Evolutionary conservation across 2,888 invertebrate genomes (phyloP), one percentile per base, ranked within the genome.

Genomic region (Smittia aterrima): DNA sequence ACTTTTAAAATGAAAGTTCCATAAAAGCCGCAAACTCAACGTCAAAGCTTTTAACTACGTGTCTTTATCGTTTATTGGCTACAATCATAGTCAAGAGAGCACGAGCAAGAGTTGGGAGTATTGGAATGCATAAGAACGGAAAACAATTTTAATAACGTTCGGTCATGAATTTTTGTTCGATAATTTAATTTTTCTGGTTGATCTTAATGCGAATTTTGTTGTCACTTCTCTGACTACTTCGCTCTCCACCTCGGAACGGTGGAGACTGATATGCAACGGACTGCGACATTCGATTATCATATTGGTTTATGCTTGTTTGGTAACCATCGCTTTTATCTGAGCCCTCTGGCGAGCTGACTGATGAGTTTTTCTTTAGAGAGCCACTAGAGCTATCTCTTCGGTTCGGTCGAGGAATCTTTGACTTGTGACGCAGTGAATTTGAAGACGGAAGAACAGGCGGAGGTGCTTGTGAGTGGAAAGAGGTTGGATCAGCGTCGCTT

Each of bases 131-230:
- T 47, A 47, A 47, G 47, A 47, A 47, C 47, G 6, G 47, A 47
- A 47, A n/a, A 11, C 16, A n/a, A 4, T 47, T n/a, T n/a, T 47
- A 47, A 47, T 16, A 32, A 32, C 32, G 9, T 32, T 32, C 11
- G 47, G 2, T 47, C 47, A 47, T 11, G 47, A n/a, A 47, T 11
- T 47, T 47, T 47, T 47, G 47, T 47, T 47, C 47, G 16, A 11
- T n/a, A n/a, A n/a, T 54, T 27, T 54, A 70, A 13, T 70, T 62
- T 27, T 72, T 72, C 20, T 72, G 72, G 3, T 72, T 72, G 6
- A 72, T 72, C 24, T 72, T 72, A 11, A 72, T 72, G 22, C 72
- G 72, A 22, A 72, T 72, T 41, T 72, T 72, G 38, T 72, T 72
- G 32, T 72, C 40, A 7, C 27, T 54, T 27, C 54, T 54, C n/a